phyloP scores from a whole-genome alignment of 1,140 invertebrate species.

The Lamellibrachia luymesi region DNA sequence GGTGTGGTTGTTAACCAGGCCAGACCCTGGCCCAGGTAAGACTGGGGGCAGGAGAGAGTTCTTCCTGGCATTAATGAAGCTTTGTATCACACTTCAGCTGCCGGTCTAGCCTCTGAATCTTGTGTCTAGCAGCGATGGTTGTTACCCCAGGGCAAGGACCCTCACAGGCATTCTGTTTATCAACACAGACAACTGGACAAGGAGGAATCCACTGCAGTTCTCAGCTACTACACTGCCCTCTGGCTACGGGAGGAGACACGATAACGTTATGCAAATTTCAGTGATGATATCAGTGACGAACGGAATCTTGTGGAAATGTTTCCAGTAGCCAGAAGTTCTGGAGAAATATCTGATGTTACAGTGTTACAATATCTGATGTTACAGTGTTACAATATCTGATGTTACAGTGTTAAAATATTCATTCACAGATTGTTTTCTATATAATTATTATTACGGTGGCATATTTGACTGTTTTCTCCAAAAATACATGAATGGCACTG shows the following conservation, averaged over 20 bases:
- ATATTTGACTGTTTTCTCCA: neutral
- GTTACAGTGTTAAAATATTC: neutral
- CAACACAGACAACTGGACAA: neutral
- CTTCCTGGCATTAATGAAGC: neutral
- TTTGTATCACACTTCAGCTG: neutral
- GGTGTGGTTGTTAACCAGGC: neutral
- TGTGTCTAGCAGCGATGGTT: neutral
- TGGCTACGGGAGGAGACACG: neutral
- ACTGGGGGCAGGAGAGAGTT: neutral
- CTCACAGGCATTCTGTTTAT: neutral
- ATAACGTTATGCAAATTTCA: neutral
- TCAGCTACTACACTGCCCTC: neutral
- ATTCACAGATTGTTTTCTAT: neutral
- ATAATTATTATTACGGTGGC: neutral
- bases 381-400: neutral
- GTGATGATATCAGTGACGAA: neutral
- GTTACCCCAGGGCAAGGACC: neutral
- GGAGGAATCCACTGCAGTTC: neutral
- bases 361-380: neutral
- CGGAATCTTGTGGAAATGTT: neutral
- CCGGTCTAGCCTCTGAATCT: neutral
- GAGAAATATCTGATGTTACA: neutral
- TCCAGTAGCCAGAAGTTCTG: neutral
- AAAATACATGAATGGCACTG: too few species aligned
- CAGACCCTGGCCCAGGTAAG: neutral